Conservation (phyloP, 2,113 vertebrate species). For the Myrmecophaga tridactyla region DNA sequence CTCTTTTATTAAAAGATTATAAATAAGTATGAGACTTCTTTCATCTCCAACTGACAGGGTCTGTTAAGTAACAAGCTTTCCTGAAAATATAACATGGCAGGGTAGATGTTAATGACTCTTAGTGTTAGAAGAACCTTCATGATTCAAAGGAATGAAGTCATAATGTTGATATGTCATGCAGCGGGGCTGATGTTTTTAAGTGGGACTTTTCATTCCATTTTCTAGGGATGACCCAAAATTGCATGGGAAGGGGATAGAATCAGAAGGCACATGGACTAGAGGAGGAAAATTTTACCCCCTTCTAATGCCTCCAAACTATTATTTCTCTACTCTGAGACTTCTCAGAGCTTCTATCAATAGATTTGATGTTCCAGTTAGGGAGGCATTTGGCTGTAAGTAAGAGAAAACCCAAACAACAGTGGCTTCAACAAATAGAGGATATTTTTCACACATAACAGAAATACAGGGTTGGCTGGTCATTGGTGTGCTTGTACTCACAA, state of each 20-base stretch:
- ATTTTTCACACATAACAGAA: not conserved
- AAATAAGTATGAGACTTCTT: not conserved
- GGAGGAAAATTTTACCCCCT: not conserved
- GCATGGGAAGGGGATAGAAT: not conserved
- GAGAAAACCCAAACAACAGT: not conserved
- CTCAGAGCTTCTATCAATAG: not conserved
- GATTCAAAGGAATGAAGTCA: not conserved
- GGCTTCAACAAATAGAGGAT: not conserved
- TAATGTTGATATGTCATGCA: not conserved
- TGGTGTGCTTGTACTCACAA: not conserved
- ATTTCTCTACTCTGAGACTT: not conserved
- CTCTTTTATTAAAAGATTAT: slow-evolving; percentile 12
- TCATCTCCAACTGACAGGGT: not conserved
- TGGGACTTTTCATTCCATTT: not conserved
- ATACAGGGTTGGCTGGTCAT: not conserved
- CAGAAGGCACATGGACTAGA: not conserved
- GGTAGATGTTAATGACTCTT: not conserved
- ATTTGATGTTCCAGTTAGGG: not conserved
- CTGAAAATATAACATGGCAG: not conserved
- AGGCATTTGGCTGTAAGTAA: not conserved
- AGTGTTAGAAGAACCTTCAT: not conserved
- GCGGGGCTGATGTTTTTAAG: not conserved
- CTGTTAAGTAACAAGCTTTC: not conserved
- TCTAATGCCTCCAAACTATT: not conserved
- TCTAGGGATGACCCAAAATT: not conserved